Conservation (phyloP, 1,140 invertebrate genomes). For the Cardiocondyla obscurior region DNA sequence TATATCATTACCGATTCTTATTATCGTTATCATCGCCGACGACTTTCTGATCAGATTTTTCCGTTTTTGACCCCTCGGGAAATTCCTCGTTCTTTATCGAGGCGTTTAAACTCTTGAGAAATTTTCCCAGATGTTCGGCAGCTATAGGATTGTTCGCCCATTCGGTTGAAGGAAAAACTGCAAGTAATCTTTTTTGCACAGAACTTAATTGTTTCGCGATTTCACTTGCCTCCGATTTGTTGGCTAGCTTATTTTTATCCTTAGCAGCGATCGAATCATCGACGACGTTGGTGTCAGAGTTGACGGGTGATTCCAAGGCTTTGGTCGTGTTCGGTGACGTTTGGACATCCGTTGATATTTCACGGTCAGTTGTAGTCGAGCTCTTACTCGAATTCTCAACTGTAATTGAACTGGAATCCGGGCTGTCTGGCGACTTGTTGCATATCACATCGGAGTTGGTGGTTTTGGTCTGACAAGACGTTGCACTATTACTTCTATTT, state of each 20-base stretch:
- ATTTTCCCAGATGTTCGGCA: conserved; percentile 74
- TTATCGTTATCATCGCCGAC: conserved; percentile 26
- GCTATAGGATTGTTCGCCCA: conserved; percentile 74
- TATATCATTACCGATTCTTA: conserved; percentile 37
- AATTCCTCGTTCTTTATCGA: conserved; percentile 66
- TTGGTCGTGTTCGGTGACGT: background rate
- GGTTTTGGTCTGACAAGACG: conserved; percentile 32
- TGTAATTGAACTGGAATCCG: conserved; percentile 78
- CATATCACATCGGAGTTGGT: conserved; percentile 62
- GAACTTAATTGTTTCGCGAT: conserved; percentile 63
- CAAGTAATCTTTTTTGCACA: conserved; percentile 72
- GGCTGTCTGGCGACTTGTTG: conserved; percentile 77
- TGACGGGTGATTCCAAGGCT: conserved; percentile 20
- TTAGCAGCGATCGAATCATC: conserved; percentile 5
- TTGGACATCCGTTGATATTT: background rate
- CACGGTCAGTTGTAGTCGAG: conserved; percentile 26
- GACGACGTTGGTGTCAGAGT: background rate
- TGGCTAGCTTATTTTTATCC: conserved; percentile 41
- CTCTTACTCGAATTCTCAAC: conserved; percentile 53
- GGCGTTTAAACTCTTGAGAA: conserved; percentile 72
- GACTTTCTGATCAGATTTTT: conserved; percentile 3
- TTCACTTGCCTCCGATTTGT: conserved; percentile 19
- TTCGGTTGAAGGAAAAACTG: conserved; percentile 75
- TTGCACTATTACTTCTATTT: conserved; percentile 6
- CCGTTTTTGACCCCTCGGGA: conserved; percentile 11